Base-by-base conservation (phyloP, 2,888 invertebrate genomes). In the Trichopoda pennipes region DNA sequence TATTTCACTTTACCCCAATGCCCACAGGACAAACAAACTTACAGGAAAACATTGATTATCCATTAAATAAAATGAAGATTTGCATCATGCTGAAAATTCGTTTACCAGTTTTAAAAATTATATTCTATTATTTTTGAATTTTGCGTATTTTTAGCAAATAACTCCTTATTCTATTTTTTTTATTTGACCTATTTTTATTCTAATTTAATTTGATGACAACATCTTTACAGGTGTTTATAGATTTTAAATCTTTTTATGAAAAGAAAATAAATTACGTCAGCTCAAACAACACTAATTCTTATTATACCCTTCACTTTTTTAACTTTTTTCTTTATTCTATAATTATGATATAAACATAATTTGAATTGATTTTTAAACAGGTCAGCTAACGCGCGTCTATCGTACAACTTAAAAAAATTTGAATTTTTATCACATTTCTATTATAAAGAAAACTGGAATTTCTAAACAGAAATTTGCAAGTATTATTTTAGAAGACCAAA, bases 401-500 rank as follows among this genome's bases (percentile, higher is more conserved):
- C 42, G 17, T n/a, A 55, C 12, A 55, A 55, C 38, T 44, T 68
- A 23, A 38, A 66, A 21, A 3, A 42, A 19, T 21, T 53, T 42
- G 1, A 3, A 42, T 32, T 21, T 53, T 42, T 16, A 16, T 16
- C 2, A 42, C 3, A 42, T 38, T 16, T 23, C 38, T 53, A 28
- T 42, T 4, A 10, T 9, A 16, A 55, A 12, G 49, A 49, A 44
- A 38, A 49, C 23, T 60, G 17, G 21, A 60, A 70, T 35, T 60
- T 72, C 60, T 61, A 42, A 51, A 47, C 23, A 17, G 1, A 35
- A 74, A 64, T 74, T 74, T 47, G 35, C 44, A 56, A 44, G 21
- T 47, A 21, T 55, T 55, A 19, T 35, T 55, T 55, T 47, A 55
- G 1, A 32, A 28, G 16, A 63, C 3, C n/a, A 35, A 35, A 68